A percentile compares a stretch with the other conserved stretches of the same genome.
phyloP scores from a whole-genome alignment of 2,797 vertebrate species.

The Melanotaenia maccullochi region DNA sequence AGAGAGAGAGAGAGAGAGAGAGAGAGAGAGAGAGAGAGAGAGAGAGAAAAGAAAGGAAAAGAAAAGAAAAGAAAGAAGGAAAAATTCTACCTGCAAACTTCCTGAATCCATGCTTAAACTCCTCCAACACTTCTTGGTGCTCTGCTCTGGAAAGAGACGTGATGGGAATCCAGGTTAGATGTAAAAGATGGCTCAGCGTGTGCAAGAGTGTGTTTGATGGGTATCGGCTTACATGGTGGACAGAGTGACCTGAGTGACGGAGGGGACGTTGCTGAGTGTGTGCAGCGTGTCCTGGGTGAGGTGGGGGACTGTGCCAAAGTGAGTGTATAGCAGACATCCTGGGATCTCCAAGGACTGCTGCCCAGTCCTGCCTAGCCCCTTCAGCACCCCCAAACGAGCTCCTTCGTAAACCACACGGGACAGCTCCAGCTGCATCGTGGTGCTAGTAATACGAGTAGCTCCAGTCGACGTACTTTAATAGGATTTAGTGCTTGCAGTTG shows the following conservation, averaged over 20 bases:
- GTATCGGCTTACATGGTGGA: constrained; percentile 85
- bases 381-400: constrained; percentile 87
- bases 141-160: constrained; percentile 83
- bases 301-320: constrained; percentile 89
- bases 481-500: not conserved
- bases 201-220: not conserved
- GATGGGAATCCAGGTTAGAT: not conserved
- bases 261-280: constrained; percentile 82
- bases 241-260: constrained; percentile 88
- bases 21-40: too few species aligned
- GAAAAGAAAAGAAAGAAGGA: rapidly evolving
- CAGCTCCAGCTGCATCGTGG: constrained; percentile 86
- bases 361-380: constrained; percentile 80
- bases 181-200: not conserved
- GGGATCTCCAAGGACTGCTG: constrained; percentile 85
- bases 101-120: constrained; percentile 90
- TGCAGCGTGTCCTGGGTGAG: constrained; percentile 89
- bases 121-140: constrained; percentile 91
- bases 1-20: too few species aligned
- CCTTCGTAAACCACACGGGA: constrained; percentile 81
- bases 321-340: constrained; percentile 92
- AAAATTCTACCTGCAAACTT: constrained; percentile 91
- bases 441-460: constrained; percentile 39
- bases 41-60: too few species aligned
- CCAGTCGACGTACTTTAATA: not conserved